Percentiles rank a stretch among this genome's conserved stretches.
Evolutionary conservation across 1,140 invertebrate species (phyloP).

Genomic region (Orchestia grillus): DNA sequence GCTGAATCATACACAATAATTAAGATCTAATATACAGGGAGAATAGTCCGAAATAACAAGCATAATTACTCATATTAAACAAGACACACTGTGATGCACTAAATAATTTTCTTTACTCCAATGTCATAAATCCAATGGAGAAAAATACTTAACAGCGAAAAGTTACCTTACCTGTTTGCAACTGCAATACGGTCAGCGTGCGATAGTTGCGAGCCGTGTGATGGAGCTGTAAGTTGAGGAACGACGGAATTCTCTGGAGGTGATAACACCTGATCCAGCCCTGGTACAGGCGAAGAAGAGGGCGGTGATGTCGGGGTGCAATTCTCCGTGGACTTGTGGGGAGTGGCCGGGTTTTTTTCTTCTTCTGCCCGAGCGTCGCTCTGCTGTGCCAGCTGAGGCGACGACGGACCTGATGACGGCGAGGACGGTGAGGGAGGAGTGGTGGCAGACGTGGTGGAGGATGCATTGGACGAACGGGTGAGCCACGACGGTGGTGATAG

Average conservation of each 20-base stretch:
- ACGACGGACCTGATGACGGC: slow-evolving; percentile 18
- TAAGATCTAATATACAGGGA: background rate
- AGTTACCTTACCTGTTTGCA: slow-evolving; percentile 31
- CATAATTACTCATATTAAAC: too few species aligned
- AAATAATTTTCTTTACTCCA: background rate
- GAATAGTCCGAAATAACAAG: too few species aligned
- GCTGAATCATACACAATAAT: background rate
- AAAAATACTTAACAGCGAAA: background rate
- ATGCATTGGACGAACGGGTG: slow-evolving; percentile 58
- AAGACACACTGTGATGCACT: background rate
- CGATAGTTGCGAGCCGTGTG: slow-evolving; percentile 22
- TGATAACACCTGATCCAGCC: background rate
- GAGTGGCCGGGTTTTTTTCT: background rate
- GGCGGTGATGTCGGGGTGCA: background rate
- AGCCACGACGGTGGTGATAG: slow-evolving; percentile 67
- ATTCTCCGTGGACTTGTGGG: background rate
- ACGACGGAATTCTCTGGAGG: background rate
- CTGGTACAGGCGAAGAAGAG: background rate
- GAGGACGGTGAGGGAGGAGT: slow-evolving; percentile 50
- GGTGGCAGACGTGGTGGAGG: background rate
- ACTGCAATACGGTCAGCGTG: slow-evolving; percentile 50
- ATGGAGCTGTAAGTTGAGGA: background rate
- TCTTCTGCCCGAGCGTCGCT: background rate
- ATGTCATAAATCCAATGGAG: background rate
- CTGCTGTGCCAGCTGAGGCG: background rate